A percentile compares a stretch with the other conserved stretches of the same genome.
Conservation (phyloP, 2,888 invertebrate species). For the Hofmannophila pseudospretella region DNA sequence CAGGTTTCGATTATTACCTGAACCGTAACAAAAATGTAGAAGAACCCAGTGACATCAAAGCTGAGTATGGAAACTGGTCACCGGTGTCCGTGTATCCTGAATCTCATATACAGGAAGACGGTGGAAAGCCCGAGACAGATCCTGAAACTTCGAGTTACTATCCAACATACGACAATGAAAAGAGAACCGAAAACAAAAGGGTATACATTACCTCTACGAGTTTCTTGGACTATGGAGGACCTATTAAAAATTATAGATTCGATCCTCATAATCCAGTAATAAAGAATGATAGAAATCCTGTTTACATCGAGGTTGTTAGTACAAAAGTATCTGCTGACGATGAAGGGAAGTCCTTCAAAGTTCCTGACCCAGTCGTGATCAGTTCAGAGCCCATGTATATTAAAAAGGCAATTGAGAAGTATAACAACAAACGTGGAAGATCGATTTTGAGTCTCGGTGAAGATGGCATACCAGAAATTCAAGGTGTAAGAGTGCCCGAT, state of each 20-base stretch:
- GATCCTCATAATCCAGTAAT: constrained; percentile 71
- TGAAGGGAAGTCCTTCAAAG: constrained; percentile 62
- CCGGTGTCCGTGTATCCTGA: constrained; percentile 72
- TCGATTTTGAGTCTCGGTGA: constrained; percentile 81
- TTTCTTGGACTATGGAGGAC: constrained; percentile 59
- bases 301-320: constrained; percentile 71
- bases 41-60: constrained; percentile 62
- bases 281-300: constrained; percentile 76
- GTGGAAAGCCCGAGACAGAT: constrained; percentile 54
- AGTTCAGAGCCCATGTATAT: constrained; percentile 81
- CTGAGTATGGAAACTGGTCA: constrained; percentile 75
- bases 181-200: constrained; percentile 61
- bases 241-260: constrained; percentile 64
- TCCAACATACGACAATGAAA: constrained; percentile 67
- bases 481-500: constrained; percentile 90
- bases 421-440: constrained; percentile 78
- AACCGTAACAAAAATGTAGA: constrained; percentile 61
- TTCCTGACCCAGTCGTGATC: constrained; percentile 84
- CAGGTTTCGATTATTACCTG: constrained; percentile 68
- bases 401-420: constrained; percentile 66
- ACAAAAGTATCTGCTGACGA: constrained; percentile 63
- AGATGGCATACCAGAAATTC: constrained; percentile 88
- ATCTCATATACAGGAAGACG: constrained; percentile 64
- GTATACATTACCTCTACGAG: constrained; percentile 71
- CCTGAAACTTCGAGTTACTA: constrained; percentile 65